Conservation (phyloP, 92 coral and sea anemone genomes). For the Phenganax subtilis region DNA sequence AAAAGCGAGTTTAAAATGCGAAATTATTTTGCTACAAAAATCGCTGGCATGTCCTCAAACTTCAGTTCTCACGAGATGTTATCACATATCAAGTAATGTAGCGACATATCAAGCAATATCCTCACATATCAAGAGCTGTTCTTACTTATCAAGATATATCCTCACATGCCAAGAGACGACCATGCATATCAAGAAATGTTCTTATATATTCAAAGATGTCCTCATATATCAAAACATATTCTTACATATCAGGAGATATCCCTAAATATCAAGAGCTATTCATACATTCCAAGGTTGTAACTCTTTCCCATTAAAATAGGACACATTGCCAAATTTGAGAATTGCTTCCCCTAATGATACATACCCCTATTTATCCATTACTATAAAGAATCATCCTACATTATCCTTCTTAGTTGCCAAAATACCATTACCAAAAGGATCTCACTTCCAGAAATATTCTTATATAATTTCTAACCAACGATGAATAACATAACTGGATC, state of each 20-base stretch:
- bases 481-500: not conserved
- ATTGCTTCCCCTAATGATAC: not conserved
- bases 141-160: not conserved
- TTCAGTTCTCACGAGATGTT: not conserved
- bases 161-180: not conserved
- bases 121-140: not conserved
- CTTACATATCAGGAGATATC: not conserved
- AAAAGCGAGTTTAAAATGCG: too few relatives aligned
- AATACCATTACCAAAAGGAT: not conserved
- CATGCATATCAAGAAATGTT: not conserved
- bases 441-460: not conserved
- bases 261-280: not conserved
- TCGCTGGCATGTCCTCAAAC: not conserved
- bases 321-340: not conserved
- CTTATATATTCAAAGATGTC: not conserved
- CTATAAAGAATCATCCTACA: not conserved
- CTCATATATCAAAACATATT: not conserved
- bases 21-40: not conserved
- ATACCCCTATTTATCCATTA: not conserved
- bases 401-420: not conserved
- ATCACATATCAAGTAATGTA: not conserved
- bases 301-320: not conserved
- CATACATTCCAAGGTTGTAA: not conserved
- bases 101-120: too few relatives aligned
- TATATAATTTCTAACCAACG: conserved; percentile 11